phyloP scores from a whole-genome alignment of 2,113 vertebrate species.

The Chitala chitala region DNA sequence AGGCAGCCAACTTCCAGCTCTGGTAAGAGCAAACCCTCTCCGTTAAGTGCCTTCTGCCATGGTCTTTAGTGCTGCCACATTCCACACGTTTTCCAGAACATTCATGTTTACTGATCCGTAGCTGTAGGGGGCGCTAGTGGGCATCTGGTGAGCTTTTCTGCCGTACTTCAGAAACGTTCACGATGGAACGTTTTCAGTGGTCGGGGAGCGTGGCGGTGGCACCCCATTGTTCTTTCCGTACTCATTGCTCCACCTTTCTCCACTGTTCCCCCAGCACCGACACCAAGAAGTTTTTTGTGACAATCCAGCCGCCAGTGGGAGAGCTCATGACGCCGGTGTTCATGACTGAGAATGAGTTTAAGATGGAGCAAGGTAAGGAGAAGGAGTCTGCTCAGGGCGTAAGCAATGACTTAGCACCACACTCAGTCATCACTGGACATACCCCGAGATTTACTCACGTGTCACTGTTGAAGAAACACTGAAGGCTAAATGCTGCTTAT shows the following conservation, averaged over 20 bases:
- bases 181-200: no score
- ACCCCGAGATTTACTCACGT: background rate
- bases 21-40: slow-evolving; percentile 65
- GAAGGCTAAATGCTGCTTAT: background rate
- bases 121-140: no score
- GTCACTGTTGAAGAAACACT: background rate
- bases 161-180: no score
- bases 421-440: no score
- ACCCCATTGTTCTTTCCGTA: no score
- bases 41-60: background rate
- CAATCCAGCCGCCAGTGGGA: slow-evolving; percentile 91
- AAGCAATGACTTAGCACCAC: no score
- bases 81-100: no score
- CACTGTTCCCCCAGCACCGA: slow-evolving; percentile 70
- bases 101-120: no score
- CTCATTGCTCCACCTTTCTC: background rate
- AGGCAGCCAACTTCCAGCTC: slow-evolving; percentile 93
- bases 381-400: no score
- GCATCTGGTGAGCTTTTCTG: no score
- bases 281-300: slow-evolving; percentile 86
- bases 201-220: no score
- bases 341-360: slow-evolving; percentile 95
- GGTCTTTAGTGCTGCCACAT: background rate
- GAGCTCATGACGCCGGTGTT: slow-evolving; percentile 89
- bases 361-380: slow-evolving; percentile 89